These are phyloP conservation scores for Furnarius figulus DNA, from an alignment of 2,113 vertebrate species.

Conservation along the genomic window DNA sequence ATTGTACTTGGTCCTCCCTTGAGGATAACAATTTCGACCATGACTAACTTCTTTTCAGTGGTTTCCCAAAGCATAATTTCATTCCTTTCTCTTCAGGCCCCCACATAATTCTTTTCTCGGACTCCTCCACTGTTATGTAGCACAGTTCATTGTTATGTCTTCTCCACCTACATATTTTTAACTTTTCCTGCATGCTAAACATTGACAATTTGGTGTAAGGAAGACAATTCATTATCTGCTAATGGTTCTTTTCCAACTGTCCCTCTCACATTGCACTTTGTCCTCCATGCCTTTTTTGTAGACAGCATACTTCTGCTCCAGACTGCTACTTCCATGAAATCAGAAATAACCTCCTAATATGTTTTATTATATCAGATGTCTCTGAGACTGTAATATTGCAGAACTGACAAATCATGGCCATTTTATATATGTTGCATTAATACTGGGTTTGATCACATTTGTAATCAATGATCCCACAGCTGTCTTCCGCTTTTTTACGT, in stretches of 20 bases:
- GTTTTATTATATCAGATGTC: background rate
- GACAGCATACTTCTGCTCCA: background rate
- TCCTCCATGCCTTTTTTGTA: background rate
- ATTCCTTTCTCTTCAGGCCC: background rate
- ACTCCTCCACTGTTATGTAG: background rate
- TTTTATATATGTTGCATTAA: background rate
- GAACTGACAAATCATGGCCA: background rate
- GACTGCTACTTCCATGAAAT: background rate
- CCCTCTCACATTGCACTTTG: background rate
- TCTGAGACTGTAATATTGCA: background rate
- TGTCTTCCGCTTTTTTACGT: background rate
- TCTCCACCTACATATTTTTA: background rate
- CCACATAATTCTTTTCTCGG: background rate
- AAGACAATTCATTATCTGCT: background rate
- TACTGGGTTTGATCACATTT: background rate
- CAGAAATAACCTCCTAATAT: background rate
- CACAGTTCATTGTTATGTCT: background rate
- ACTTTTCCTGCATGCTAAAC: background rate
- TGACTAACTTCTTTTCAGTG: background rate
- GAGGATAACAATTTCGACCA: background rate
- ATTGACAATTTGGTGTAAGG: background rate
- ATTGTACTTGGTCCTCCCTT: background rate
- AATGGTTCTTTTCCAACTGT: background rate
- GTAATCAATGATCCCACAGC: background rate
- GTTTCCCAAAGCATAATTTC: slow-evolving; percentile 8